phyloP scores from a whole-genome alignment of 2,888 invertebrate species.

The Drosophila neutralis region DNA sequence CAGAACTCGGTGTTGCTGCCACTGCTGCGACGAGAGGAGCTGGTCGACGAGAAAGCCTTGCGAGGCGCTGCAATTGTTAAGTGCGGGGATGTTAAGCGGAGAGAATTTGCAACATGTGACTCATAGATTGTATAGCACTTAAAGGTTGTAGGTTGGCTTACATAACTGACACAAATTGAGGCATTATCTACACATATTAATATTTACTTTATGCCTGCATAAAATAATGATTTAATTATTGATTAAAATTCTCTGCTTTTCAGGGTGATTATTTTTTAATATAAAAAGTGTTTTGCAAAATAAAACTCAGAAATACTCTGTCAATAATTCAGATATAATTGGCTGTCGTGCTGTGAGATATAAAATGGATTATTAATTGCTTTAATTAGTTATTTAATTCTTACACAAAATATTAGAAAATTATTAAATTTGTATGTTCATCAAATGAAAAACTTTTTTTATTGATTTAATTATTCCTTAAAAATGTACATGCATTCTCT shows the following conservation, averaged over 20 bases:
- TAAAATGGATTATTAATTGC: too few species aligned
- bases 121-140: conserved; percentile 1
- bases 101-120: conserved; percentile 20
- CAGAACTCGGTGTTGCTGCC: conserved; percentile 37
- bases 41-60: conserved; percentile 71
- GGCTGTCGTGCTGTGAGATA: too few species aligned
- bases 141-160: neutral
- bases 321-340: too few species aligned
- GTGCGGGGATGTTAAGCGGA: neutral
- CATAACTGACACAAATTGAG: neutral
- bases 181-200: neutral
- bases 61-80: conserved; percentile 31
- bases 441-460: neutral
- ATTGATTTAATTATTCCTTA: neutral
- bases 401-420: neutral
- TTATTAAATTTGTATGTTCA: neutral
- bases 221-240: neutral
- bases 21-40: conserved; percentile 63
- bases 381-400: neutral
- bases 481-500: neutral
- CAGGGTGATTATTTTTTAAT: too few species aligned
- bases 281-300: too few species aligned
- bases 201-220: neutral
- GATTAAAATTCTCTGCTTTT: neutral
- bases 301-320: too few species aligned